Evolutionary conservation across 2,888 invertebrate genomes (phyloP), one percentile per base, ranked within the genome.

Genomic region (Coenonympha glycerion): DNA sequence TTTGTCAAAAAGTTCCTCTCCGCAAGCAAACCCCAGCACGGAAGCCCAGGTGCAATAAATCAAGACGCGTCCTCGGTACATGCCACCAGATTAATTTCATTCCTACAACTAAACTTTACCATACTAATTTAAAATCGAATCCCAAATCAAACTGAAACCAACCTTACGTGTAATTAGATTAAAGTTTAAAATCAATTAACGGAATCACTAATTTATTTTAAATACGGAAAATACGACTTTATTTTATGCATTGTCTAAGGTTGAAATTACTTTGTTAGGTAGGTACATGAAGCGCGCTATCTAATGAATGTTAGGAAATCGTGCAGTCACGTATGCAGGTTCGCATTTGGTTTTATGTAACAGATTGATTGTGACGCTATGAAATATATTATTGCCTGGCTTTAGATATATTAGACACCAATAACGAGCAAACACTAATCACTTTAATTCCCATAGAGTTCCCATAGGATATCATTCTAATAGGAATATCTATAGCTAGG

Each of bases 41-140:
- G 64, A 65, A 59, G 60, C 59, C 63, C 66, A 66, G 65, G 65
- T 67, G 61, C 55, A 57, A 65, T 66, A 63, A 67, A 67, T 66
- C 64, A 67, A 55, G 55, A 31, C 22, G 39, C 55, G 47, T 58
- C 59, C 58, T 44, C 58, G 52, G 56, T 55, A 55, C 57, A 53
- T 39, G 58, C 56, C 51, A 55, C 52, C 53, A 60, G 61, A 63
- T 63, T 62, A 63, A 64, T 63, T 65, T 62, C 58, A 57, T 61
- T 58, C 57, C 57, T 53, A 47, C 58, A 57, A 59, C 59, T 51
- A 58, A 61, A 56, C 56, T 58, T 59, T 49, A 53, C 50, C 56
- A 48, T 48, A 49, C 41, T 56, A 58, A 60, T 60, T 58, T 61
- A 44, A 55, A 55, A 49, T 46, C 28, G 40, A 3, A 21, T 2